Evolutionary conservation across 2,888 invertebrate genomes (phyloP).

Genomic region (Pristionchus exspectatus): DNA sequence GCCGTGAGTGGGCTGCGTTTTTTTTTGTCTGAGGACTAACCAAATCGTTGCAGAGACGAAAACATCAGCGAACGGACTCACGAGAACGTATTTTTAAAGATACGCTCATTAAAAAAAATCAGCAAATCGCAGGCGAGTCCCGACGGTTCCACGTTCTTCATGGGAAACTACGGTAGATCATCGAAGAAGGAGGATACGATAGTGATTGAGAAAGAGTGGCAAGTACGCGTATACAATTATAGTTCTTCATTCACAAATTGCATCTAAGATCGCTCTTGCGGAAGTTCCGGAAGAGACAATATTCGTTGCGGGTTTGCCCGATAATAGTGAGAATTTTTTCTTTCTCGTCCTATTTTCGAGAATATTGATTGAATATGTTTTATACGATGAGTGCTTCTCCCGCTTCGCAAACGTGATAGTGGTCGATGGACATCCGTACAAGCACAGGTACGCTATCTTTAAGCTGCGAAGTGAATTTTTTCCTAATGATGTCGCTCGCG

Average conservation of each 20-base stretch:
- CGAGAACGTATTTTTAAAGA: no score
- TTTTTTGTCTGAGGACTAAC: no score
- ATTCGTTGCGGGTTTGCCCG: background rate
- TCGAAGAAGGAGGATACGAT: background rate
- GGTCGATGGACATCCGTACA: constrained; percentile 78
- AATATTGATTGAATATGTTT: background rate
- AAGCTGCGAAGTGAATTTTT: no score
- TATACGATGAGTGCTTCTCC: constrained; percentile 78
- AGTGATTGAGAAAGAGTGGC: background rate
- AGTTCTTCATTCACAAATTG: no score
- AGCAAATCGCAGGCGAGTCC: background rate
- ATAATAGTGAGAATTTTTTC: background rate
- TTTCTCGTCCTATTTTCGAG: background rate
- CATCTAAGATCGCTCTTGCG: background rate
- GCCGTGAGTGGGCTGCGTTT: no score
- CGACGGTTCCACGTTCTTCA: background rate
- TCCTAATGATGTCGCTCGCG: no score
- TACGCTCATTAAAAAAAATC: no score
- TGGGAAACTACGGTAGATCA: background rate
- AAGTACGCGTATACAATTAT: background rate
- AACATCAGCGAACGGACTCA: no score
- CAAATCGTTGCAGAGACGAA: no score
- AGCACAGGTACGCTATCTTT: constrained; percentile 75
- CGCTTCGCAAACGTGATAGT: constrained; percentile 76
- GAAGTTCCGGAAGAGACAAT: background rate